A percentile compares a stretch with the other conserved stretches of the same genome.
phyloP scores from a whole-genome alignment of 2,113 vertebrate genomes.

The Speoplatyrhinus poulsoni region DNA sequence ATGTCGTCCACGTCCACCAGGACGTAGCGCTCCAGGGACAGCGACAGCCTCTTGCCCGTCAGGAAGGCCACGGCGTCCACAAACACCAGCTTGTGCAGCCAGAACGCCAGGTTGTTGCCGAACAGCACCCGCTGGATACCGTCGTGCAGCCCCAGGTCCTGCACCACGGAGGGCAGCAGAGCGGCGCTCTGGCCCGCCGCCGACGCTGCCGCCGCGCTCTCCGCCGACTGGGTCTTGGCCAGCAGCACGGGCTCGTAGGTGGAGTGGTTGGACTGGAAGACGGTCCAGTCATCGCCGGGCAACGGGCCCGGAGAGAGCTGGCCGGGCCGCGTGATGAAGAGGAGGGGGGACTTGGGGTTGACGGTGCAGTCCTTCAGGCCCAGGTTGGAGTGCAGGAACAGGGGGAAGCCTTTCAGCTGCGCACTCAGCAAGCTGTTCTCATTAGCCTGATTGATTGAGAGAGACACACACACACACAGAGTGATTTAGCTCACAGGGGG shows the following conservation, averaged over 20 bases:
- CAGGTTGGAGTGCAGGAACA: conserved; percentile 95
- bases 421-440: conserved; percentile 97
- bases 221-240: conserved; percentile 91
- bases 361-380: conserved; percentile 95
- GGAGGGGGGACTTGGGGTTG: conserved; percentile 92
- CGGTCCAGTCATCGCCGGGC: conserved; percentile 95
- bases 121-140: conserved; percentile 97
- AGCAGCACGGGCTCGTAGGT: conserved; percentile 93
- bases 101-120: conserved; percentile 95
- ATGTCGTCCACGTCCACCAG: conserved; percentile 97
- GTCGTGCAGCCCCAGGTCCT: conserved; percentile 94
- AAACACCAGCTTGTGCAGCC: conserved; percentile 95
- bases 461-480: conserved; percentile 25
- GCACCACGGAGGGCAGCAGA: conserved; percentile 91
- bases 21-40: conserved; percentile 91
- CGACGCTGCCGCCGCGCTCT: conserved; percentile 83
- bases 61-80: conserved; percentile 94
- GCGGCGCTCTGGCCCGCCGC: conserved; percentile 78
- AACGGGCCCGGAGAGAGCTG: conserved; percentile 91
- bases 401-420: conserved; percentile 96
- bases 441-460: conserved; percentile 82
- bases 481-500: conserved; percentile 40
- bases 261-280: conserved; percentile 97
- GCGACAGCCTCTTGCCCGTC: conserved; percentile 89
- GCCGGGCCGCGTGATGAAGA: conserved; percentile 90